These are phyloP conservation scores for Callocephalon fimbriatum DNA, from an alignment of 2,113 vertebrate species.

Conservation along the genomic window DNA sequence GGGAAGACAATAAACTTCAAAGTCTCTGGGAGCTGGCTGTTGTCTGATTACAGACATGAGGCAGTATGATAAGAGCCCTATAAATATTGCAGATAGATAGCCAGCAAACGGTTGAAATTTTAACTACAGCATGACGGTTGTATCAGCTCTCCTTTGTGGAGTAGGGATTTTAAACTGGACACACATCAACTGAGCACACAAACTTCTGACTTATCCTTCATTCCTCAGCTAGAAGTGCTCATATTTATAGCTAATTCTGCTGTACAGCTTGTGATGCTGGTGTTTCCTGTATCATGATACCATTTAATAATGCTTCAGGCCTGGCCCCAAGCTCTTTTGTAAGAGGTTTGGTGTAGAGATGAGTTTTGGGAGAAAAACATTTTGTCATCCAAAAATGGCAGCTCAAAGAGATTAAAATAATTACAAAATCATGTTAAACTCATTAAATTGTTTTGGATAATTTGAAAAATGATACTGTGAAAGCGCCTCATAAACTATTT, in stretches of 20 bases:
- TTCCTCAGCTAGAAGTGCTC: not conserved
- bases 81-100: not conserved
- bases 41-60: not conserved
- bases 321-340: constrained; percentile 17
- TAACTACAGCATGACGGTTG: not conserved
- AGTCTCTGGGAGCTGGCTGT: not conserved
- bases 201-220: not conserved
- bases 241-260: not conserved
- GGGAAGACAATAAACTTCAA: not conserved
- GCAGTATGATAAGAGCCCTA: not conserved
- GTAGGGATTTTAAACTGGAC: not conserved
- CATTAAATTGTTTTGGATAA: constrained; percentile 60
- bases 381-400: constrained; percentile 62
- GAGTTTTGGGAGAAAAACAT: constrained; percentile 51
- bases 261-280: not conserved
- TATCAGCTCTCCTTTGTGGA: rapidly evolving
- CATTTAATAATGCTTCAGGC: not conserved
- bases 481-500: constrained; percentile 20
- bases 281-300: not conserved
- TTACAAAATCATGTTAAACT: constrained; percentile 64
- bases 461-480: constrained; percentile 1
- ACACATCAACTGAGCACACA: not conserved
- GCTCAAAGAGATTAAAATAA: constrained; percentile 56
- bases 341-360: not conserved
- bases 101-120: not conserved